Evolutionary conservation across 1,140 invertebrate species (phyloP).

Genomic region (Sarcophaga bullata): DNA sequence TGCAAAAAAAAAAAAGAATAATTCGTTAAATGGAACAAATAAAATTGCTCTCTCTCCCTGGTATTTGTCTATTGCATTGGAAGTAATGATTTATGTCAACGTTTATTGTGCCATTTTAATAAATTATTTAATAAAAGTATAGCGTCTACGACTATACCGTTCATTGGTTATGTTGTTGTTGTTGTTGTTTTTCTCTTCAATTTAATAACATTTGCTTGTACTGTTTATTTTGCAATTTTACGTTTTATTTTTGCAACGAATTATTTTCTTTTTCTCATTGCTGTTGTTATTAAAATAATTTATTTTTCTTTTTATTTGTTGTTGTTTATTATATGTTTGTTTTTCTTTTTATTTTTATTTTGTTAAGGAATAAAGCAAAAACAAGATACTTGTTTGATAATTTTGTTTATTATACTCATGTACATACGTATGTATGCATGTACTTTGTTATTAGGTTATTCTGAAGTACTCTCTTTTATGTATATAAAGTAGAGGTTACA

Average conservation of each 20-base stretch:
- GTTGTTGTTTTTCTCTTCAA: not conserved
- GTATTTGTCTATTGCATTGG: no score
- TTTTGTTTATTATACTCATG: slow-evolving; percentile 1
- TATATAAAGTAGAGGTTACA: not conserved
- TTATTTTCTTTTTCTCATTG: not conserved
- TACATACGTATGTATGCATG: no score
- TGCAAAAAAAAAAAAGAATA: no score
- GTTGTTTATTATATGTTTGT: no score
- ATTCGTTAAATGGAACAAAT: no score
- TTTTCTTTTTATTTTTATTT: no score
- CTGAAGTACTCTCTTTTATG: not conserved
- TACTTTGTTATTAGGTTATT: not conserved
- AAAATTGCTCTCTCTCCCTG: no score
- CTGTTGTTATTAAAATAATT: no score
- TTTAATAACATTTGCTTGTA: not conserved
- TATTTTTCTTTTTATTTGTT: no score
- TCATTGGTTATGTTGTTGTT: not conserved
- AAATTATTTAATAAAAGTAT: no score
- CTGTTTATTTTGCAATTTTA: slow-evolving; percentile 9
- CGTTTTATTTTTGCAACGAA: slow-evolving; percentile 15
- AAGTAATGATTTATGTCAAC: no score
- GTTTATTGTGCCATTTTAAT: no score
- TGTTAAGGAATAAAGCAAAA: not conserved
- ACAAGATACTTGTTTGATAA: slow-evolving; percentile 14
- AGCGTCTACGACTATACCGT: not conserved